phyloP scores from a whole-genome alignment of 30 jellyfish, hydroid and myxozoan species.

The Mastigias papua region DNA sequence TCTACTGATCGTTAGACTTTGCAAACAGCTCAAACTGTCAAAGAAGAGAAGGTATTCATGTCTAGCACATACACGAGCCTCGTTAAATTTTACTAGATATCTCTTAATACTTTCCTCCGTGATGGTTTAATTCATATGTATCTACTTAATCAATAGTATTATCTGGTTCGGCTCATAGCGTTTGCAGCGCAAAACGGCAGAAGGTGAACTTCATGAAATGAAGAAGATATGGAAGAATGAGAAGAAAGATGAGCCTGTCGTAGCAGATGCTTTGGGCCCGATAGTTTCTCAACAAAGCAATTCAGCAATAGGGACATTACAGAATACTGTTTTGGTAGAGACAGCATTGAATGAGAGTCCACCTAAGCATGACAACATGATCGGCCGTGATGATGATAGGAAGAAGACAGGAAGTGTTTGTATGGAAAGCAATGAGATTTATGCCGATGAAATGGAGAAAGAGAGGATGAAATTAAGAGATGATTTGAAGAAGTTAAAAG shows the following conservation, averaged over 20 bases:
- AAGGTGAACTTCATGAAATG: background rate
- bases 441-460: background rate
- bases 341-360: constrained; percentile 2
- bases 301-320: background rate
- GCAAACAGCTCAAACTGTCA: too few relatives aligned
- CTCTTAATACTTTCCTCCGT: too few relatives aligned
- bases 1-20: too few relatives aligned
- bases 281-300: background rate
- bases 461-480: background rate
- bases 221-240: background rate
- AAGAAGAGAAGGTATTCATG: too few relatives aligned
- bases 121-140: too few relatives aligned
- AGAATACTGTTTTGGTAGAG: background rate
- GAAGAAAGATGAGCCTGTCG: background rate
- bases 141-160: too few relatives aligned
- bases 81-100: too few relatives aligned
- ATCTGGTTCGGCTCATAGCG: too few relatives aligned
- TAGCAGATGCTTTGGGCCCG: background rate
- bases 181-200: too few relatives aligned
- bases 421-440: background rate
- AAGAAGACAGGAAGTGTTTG: background rate
- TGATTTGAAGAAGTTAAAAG: constrained; percentile 27
- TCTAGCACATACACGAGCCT: too few relatives aligned
- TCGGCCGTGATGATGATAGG: constrained; percentile 3
- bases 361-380: background rate